These are phyloP conservation scores for Pteruthius melanotis DNA, from an alignment of 2,113 vertebrate species.

Conservation along the genomic window DNA sequence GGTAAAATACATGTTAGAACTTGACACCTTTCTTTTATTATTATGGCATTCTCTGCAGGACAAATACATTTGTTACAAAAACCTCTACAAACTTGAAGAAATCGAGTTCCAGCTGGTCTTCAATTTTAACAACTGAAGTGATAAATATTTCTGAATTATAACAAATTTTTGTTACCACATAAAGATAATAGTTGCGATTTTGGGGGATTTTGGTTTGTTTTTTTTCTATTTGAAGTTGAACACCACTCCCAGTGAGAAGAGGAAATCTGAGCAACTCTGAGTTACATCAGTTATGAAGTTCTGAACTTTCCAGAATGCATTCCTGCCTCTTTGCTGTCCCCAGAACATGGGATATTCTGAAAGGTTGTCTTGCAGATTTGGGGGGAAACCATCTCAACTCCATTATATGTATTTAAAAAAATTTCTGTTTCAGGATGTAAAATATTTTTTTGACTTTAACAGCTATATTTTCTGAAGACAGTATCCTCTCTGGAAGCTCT, in stretches of 20 bases:
- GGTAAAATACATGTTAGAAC: not conserved
- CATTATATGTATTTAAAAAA: not conserved
- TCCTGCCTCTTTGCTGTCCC: not conserved
- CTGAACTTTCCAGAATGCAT: not conserved
- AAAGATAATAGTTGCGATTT: not conserved
- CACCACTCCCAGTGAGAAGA: not conserved
- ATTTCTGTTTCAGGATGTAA: not conserved
- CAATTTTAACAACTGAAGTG: not conserved
- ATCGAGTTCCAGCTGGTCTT: not conserved
- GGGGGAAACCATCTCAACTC: not conserved
- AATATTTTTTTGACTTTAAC: not conserved
- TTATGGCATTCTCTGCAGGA: not conserved
- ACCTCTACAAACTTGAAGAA: not conserved
- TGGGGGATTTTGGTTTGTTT: not conserved
- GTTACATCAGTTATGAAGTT: not conserved
- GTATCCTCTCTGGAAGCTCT: not conserved
- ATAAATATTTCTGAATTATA: not conserved
- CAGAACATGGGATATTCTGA: not conserved
- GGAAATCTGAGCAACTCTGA: not conserved
- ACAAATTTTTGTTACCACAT: not conserved
- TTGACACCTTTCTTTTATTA: not conserved
- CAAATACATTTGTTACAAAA: not conserved
- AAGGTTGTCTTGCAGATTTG: not conserved
- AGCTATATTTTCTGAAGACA: not conserved
- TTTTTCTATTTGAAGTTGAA: not conserved